Evolutionary conservation across 2,113 vertebrate species (phyloP).

Genomic region (Odobenus rosmarus): DNA sequence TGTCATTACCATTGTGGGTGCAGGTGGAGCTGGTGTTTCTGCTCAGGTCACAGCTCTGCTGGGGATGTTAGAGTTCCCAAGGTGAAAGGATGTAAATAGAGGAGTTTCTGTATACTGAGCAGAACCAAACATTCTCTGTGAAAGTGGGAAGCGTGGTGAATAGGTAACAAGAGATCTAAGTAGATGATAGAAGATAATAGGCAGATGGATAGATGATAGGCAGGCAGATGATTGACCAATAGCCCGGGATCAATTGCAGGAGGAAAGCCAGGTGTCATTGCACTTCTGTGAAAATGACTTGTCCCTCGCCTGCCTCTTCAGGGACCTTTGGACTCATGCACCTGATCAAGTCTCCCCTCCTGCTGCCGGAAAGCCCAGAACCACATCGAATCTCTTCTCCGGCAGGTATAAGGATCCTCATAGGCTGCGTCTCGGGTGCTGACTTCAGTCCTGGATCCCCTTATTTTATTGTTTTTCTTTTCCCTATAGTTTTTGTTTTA

Average conservation of each 20-base stretch:
- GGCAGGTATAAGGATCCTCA: no score
- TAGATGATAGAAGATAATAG: background rate
- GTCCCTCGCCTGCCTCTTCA: background rate
- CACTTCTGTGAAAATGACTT: background rate
- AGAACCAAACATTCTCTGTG: background rate
- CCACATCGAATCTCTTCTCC: accelerated
- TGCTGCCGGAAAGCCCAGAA: background rate
- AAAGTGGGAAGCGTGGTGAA: background rate
- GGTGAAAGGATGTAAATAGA: background rate
- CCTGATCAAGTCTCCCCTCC: background rate
- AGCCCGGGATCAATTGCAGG: background rate
- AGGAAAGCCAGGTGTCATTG: background rate
- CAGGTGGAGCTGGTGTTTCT: background rate
- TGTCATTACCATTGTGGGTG: accelerated
- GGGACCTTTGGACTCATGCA: background rate
- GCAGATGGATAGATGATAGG: no score
- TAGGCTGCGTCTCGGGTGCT: background rate
- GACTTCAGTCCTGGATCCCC: background rate
- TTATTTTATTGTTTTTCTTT: background rate
- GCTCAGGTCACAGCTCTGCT: background rate
- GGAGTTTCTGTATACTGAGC: background rate
- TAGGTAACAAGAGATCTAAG: background rate
- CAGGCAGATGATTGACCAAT: background rate
- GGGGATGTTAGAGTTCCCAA: no score
- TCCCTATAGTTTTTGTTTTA: background rate